phyloP scores from a whole-genome alignment of 2,888 invertebrate species.

The Diogma glabrata region DNA sequence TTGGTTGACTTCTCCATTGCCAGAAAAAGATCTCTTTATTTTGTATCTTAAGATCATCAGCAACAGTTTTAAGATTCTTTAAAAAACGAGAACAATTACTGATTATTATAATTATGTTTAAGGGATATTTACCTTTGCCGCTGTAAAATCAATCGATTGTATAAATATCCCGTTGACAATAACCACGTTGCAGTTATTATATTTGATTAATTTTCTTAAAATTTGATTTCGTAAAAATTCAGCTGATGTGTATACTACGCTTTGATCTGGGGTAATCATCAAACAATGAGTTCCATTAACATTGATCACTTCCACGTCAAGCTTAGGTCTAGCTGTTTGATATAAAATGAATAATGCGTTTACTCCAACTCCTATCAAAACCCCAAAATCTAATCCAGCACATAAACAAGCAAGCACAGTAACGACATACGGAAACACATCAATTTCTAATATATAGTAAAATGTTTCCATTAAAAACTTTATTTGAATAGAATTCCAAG shows the following conservation, averaged over 20 bases:
- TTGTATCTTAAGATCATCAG: conserved; percentile 39
- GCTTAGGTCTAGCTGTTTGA: conserved; percentile 61
- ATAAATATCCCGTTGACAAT: conserved; percentile 62
- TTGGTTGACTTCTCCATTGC: conserved; percentile 37
- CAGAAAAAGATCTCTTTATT: conserved; percentile 41
- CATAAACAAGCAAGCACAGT: conserved; percentile 72
- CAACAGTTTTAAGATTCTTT: conserved; percentile 2
- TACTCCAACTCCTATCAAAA: conserved; percentile 66
- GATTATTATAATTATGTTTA: no score
- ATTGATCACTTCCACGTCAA: background rate
- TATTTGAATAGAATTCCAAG: conserved; percentile 47
- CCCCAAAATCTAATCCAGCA: conserved; percentile 77
- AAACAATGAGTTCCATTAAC: conserved; percentile 32
- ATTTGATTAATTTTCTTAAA: conserved; percentile 58
- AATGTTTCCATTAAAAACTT: conserved; percentile 27
- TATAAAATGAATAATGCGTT: conserved; percentile 73
- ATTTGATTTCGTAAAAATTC: conserved; percentile 56
- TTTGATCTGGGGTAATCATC: conserved; percentile 55
- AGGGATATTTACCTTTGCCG: no score
- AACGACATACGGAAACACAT: conserved; percentile 68
- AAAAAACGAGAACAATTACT: no score
- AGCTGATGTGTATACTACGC: conserved; percentile 66
- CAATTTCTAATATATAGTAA: no score
- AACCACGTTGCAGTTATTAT: conserved; percentile 46
- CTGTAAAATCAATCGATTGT: conserved; percentile 47